A percentile compares a stretch with the other conserved stretches of the same genome.
Evolutionary conservation across 2,797 vertebrate species (phyloP).

Genomic region (Paramormyrops hopkinsi): DNA sequence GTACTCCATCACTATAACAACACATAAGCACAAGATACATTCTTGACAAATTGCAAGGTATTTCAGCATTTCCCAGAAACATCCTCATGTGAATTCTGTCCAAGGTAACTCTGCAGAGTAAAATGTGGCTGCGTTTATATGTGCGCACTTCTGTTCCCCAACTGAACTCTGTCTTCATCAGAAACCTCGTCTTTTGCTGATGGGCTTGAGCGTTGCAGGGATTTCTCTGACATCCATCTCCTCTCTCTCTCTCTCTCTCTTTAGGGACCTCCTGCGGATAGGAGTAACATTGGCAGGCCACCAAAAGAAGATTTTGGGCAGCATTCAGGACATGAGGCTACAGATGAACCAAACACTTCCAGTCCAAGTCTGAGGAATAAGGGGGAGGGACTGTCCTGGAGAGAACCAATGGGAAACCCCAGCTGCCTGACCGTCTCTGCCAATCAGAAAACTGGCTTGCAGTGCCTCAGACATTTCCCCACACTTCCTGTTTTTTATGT

Average conservation of each 20-base stretch:
- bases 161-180: neutral
- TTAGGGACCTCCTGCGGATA: conserved; percentile 87
- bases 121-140: neutral
- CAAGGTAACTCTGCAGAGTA: neutral
- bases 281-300: conserved; percentile 93
- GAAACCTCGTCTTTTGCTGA: neutral
- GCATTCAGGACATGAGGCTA: conserved; percentile 84
- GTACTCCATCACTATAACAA: neutral
- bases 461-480: conserved; percentile 55
- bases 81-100: neutral
- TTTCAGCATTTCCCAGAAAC: neutral
- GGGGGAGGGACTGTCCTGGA: conserved; percentile 33
- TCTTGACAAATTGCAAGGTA: neutral
- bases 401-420: conserved; percentile 31
- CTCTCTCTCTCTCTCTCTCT: conserved; percentile 39
- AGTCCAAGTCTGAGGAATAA: conserved; percentile 81
- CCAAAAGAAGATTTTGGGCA: conserved; percentile 93
- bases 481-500: conserved; percentile 34
- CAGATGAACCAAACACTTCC: conserved; percentile 98
- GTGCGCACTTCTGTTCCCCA: neutral
- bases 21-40: neutral
- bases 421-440: conserved; percentile 35
- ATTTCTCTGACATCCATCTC: conserved; percentile 36
- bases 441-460: conserved; percentile 47
- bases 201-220: conserved; percentile 29